Evolutionary conservation across 1,140 invertebrate genomes (phyloP).

Genomic region (Galleria mellonella): DNA sequence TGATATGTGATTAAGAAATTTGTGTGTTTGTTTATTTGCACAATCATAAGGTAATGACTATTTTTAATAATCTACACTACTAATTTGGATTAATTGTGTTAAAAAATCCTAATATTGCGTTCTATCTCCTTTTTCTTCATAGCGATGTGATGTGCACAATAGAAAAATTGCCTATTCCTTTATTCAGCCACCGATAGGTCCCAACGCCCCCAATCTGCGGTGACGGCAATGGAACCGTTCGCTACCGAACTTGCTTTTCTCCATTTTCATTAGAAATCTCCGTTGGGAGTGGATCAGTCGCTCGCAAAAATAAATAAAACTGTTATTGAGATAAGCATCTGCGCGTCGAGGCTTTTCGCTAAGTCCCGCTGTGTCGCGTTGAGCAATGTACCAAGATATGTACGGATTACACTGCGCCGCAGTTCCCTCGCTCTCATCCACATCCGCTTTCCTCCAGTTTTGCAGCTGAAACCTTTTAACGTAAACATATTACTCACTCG

Average conservation of each 20-base stretch:
- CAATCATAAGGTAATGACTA: too few species aligned
- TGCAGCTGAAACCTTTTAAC: constrained; percentile 44
- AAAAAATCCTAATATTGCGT: too few species aligned
- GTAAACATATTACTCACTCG: too few species aligned
- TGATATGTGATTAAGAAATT: too few species aligned
- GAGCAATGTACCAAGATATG: constrained; percentile 69
- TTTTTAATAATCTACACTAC: too few species aligned
- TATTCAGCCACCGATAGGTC: too few species aligned
- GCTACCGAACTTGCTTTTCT: constrained; percentile 31
- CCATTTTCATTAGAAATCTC: constrained; percentile 64
- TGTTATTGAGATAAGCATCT: constrained; percentile 74
- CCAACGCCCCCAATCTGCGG: too few species aligned
- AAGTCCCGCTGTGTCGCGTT: constrained; percentile 64
- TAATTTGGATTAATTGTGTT: too few species aligned
- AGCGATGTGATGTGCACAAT: too few species aligned
- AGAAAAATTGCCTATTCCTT: too few species aligned
- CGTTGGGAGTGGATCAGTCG: constrained; percentile 56
- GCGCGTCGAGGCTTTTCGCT: constrained; percentile 62
- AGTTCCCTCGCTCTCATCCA: constrained; percentile 30
- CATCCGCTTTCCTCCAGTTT: constrained; percentile 54
- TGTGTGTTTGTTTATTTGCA: too few species aligned
- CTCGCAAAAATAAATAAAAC: constrained; percentile 73
- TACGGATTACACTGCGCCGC: constrained; percentile 56
- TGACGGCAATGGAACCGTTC: constrained; percentile 1
- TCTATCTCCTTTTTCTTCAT: too few species aligned